A percentile compares a stretch with the other conserved stretches of the same genome.
These are phyloP conservation scores for Drosophila meridiana DNA, from an alignment of 2,888 invertebrate genomes.

Conservation along the genomic window DNA sequence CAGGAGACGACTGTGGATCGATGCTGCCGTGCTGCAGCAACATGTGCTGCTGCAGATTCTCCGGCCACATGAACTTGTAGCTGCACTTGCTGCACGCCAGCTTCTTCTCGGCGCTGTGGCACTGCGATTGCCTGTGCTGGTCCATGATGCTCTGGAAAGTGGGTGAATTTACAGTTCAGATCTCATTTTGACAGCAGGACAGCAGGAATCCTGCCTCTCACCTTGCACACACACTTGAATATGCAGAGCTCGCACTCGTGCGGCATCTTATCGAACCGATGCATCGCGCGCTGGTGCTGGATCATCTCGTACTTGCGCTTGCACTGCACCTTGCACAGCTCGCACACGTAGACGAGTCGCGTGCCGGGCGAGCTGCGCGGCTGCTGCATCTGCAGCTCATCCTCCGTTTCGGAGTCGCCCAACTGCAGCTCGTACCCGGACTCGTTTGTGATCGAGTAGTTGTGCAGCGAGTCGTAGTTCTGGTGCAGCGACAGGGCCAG, in stretches of 20 bases:
- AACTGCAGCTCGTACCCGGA: conserved; percentile 83
- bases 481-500: conserved; percentile 60
- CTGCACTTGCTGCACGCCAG: conserved; percentile 78
- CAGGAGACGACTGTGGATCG: neutral
- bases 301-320: conserved; percentile 82
- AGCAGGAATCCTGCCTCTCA: conserved; percentile 7
- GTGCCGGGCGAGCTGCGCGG: conserved; percentile 5
- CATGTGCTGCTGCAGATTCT: conserved; percentile 80
- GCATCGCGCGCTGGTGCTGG: conserved; percentile 82
- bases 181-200: neutral
- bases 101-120: conserved; percentile 78
- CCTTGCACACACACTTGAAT: conserved; percentile 86
- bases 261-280: conserved; percentile 86
- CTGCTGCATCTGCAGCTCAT: conserved; percentile 59
- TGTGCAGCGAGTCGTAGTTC: conserved; percentile 60
- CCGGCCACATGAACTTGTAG: conserved; percentile 84
- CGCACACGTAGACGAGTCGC: conserved; percentile 71
- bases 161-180: neutral
- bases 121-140: conserved; percentile 86
- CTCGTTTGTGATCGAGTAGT: conserved; percentile 83
- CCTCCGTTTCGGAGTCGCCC: conserved; percentile 84
- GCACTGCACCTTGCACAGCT: conserved; percentile 79
- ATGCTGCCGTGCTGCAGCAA: conserved; percentile 69
- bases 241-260: conserved; percentile 86
- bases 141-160: conserved; percentile 85